Base-by-base conservation (phyloP, 1,140 invertebrate genomes). In the Penaeus vannamei region DNA sequence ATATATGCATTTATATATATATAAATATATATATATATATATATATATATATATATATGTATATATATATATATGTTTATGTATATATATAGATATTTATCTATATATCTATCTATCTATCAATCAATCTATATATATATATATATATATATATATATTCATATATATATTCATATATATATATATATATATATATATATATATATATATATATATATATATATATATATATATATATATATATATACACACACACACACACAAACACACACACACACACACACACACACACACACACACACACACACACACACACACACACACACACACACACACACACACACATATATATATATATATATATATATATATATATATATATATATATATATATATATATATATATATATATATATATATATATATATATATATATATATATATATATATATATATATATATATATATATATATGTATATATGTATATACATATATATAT, bases 191-290 rank as follows among this genome's bases (percentile, higher is more conserved):
- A 22, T 23, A n/a, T 2, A 26, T 26, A 72, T 26, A 72, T 26
- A 72, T 26, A 26, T 26, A 72, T 26, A 72, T 72, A 23, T 72
- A 72, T 72, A 72, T 72, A 72, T 72, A 72, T 72, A 72, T 72
- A 72, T 72, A 72, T 72, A 72, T 72, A 72, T 72, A 72, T 72
- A 72, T 72, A 72, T 72, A 72, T 72, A 72, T 72, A 29, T 72
- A 72, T 72, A 72, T 72, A 26, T 72, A 72, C 26, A 72, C 26
- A 72, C 26, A 72, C 26, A 72, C 26, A 72, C 26, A 72, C 26
- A 72, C 26, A 72, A n/a, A 72, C 26, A 26, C 26, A 26, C 26
- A 29, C 26, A 26, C 26, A 26, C 26, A 26, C 26, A 26, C 26
- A 26, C 26, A 29, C 26, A 72, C 7, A 72, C 26, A 1, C 4